phyloP scores from a whole-genome alignment of 2,113 vertebrate species.

The Carassius carassius region DNA sequence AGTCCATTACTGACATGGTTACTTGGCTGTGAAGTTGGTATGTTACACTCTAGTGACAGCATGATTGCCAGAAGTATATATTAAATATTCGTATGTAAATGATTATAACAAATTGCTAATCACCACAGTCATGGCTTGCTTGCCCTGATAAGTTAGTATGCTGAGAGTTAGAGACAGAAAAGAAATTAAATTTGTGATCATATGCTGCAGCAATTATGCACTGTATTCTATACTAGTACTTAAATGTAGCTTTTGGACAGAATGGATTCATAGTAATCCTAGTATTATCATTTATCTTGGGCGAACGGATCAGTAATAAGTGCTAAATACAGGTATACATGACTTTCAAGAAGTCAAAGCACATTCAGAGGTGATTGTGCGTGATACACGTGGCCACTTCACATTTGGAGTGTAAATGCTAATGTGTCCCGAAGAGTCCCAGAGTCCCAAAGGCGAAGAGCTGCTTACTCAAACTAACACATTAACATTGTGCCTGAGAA shows the following conservation, averaged over 20 bases:
- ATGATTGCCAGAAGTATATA: not conserved
- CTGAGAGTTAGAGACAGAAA: not conserved
- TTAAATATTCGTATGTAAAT: constrained; percentile 14
- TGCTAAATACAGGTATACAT: not conserved
- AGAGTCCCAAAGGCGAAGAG: not conserved
- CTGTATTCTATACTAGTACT: not conserved
- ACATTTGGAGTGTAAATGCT: not conserved
- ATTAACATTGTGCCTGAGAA: not conserved
- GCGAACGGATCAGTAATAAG: not conserved
- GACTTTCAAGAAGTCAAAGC: not conserved
- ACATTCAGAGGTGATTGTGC: not conserved
- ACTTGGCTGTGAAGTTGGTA: not conserved
- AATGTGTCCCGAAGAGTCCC: not conserved
- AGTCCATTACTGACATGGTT: not conserved
- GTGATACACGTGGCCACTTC: not conserved
- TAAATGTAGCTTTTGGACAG: not conserved
- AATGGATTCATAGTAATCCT: not conserved
- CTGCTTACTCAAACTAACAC: not conserved
- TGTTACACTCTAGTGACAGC: not conserved
- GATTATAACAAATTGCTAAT: not conserved
- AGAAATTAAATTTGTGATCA: not conserved
- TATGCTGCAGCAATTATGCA: not conserved
- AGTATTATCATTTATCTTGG: not conserved
- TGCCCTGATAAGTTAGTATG: not conserved
- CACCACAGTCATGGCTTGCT: not conserved